A percentile compares a stretch with the other conserved stretches of the same genome.
Conservation (phyloP, 2,888 invertebrate genomes). For the Pyrrhosoma nymphula region DNA sequence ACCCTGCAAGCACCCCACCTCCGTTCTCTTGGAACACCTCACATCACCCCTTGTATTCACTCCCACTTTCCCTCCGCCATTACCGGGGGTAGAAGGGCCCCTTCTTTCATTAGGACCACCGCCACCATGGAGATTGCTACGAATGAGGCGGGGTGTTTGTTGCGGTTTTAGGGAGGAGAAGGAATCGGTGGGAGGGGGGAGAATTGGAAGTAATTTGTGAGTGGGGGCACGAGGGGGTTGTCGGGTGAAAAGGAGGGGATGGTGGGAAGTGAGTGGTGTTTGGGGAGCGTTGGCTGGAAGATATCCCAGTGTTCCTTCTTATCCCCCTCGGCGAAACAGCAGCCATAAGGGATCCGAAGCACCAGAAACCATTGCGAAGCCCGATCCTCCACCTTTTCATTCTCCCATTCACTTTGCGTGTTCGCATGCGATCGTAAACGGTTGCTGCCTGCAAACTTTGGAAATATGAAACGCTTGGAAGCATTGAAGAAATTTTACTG, state of each 20-base stretch:
- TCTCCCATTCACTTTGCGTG: neutral
- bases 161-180: neutral
- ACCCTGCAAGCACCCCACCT: too few species aligned
- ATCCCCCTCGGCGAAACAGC: neutral
- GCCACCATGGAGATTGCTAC: constrained; percentile 5
- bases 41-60: neutral
- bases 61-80: neutral
- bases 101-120: constrained; percentile 43
- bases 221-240: too few species aligned
- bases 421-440: too few species aligned
- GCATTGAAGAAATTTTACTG: too few species aligned
- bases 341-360: neutral
- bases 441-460: too few species aligned
- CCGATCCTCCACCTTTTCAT: neutral
- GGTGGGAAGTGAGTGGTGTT: neutral
- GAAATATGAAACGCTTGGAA: too few species aligned
- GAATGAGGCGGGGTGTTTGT: constrained; percentile 18
- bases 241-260: neutral
- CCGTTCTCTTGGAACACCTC: too few species aligned
- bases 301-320: neutral
- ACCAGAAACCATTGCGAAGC: neutral
- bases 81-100: neutral
- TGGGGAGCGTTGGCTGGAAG: neutral
- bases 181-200: too few species aligned
- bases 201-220: too few species aligned